Evolutionary conservation across 2,113 vertebrate genomes (phyloP), one percentile per base, ranked within the genome.

Genomic region (Myiagra hebetior): DNA sequence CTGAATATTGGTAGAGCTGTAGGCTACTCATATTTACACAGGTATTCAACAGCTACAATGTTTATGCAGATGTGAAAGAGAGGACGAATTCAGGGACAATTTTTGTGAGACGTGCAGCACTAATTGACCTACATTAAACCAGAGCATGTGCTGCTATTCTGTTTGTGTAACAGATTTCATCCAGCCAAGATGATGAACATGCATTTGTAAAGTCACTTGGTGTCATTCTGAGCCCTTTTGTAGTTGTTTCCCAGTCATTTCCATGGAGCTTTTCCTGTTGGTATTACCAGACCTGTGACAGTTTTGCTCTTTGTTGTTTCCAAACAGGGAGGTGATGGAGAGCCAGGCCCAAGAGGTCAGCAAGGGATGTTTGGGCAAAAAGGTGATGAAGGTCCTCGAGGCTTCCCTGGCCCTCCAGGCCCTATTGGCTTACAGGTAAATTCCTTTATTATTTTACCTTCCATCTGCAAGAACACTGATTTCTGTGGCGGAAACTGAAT

Each of bases 291-390:
- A 90, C 15, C 14, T 67, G 27, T 64, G 27, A 68, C 42, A 15
- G 33, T 77, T 90, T 79, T 76, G 7, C 23, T 74, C 39, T 68
- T 64, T 2, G 1, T 47, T 89, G 39, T 79, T 96, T 62, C 94
- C 96, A 50, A 55, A 31, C 44, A 99, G 99, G 99, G 99, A 84
- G 98, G 98, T 49, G 99, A 99, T 98, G 99, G 99, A 96, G 99
- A 99, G 89, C 98, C 99, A 41, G 99, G 99, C 67, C 99, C 99
- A 84, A 98, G 99, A 95, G 99, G 99, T 95, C 99, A 99, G 84
- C 99, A 99, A 98, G 99, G 99, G 20, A 99, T 99, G 99, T 99
- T 99, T 86, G 99, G 99, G 82, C 99, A 99, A 92, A 99, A 99
- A 87, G 99, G 99, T 89, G 99, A 99, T 84, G 99, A 99, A 97